Percentiles rank a stretch among this genome's conserved stretches.
These are phyloP conservation scores for Lottia gigantea DNA, from an alignment of 2,888 invertebrate species.

Conservation along the genomic window DNA sequence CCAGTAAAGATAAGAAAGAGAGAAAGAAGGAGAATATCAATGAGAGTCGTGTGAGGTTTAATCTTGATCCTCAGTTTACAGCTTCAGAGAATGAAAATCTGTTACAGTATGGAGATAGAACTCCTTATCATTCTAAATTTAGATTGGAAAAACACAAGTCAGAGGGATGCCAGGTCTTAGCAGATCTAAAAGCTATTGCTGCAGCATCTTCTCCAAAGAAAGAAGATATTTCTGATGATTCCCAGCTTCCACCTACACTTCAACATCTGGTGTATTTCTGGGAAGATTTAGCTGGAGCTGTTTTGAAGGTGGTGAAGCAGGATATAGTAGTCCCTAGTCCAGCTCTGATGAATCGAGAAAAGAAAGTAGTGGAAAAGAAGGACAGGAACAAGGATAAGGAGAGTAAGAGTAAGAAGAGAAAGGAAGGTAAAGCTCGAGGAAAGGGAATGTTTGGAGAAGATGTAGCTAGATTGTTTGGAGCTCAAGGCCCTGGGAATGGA, in stretches of 20 bases:
- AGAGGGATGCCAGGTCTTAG: conserved; percentile 39
- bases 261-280: conserved; percentile 88
- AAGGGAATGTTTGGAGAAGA: conserved; percentile 57
- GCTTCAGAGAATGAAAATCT: conserved; percentile 3
- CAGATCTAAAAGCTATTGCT: conserved; percentile 26
- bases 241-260: conserved; percentile 82
- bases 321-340: conserved; percentile 76
- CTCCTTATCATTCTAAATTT: conserved; percentile 10
- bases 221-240: conserved; percentile 39
- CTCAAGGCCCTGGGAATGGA: conserved; percentile 33
- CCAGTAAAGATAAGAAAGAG: conserved; percentile 45
- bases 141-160: conserved; percentile 46
- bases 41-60: conserved; percentile 55
- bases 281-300: conserved; percentile 81
- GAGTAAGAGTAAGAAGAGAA: conserved; percentile 72
- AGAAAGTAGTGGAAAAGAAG: conserved; percentile 52
- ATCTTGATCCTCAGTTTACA: conserved; percentile 47
- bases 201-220: conserved; percentile 8
- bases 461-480: conserved; percentile 42
- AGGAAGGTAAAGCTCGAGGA: conserved; percentile 69
- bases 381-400: conserved; percentile 62
- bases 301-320: conserved; percentile 72
- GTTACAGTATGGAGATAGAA: conserved; percentile 8
- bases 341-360: conserved; percentile 58
- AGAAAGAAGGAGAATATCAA: conserved; percentile 54